Base-by-base conservation (phyloP, 2,888 invertebrate species). In the Dusona sp. region DNA sequence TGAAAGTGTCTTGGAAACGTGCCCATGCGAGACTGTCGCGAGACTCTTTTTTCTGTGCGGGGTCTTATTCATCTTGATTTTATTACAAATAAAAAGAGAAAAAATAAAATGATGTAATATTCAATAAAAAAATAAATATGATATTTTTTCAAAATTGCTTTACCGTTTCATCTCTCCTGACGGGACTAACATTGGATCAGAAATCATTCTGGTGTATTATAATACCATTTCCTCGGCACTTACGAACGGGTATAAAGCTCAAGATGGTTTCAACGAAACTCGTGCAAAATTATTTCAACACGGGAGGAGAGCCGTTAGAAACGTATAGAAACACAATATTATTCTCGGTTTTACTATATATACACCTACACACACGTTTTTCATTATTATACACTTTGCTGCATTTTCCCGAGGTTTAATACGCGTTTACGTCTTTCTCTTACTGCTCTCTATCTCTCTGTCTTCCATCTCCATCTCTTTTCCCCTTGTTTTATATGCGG, bases 361-460 rank as follows among this genome's bases (percentile, higher is more conserved):
- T 29, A 74, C 74, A 81, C 81, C 74, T 67, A 81, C 74, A 74
- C 78, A 67, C 80, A 77, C 80, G 65, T 78, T 77, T 81, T 85
- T 84, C 75, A 80, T 84, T 80, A 80, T 80, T 64, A 73, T 67
- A 73, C 38, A 67, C 67, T 48, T 72, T 51, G 33, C 13, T 61
- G n/a, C 67, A 72, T 79, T 79, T 64, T 64, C 33, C 33, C 25
- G 64, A 33, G 42, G 11, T 79, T 83, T 78, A 83, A 78, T 72
- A 70, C 51, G 83, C 83, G 77, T 78, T 78, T 78, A 72, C 11
- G 77, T 65, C 16, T 75, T 13, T 67, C 25, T 38, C 8, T 68
- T 42, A 9, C n/a, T 72, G 11, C 48, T 45, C 68, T 42, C 36
- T 19, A 36, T 33, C 36, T 38, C 74, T 51, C 74, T 36, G 8